These are phyloP conservation scores for Hiodon alosoides DNA, from an alignment of 2,113 vertebrate species.

Conservation along the genomic window DNA sequence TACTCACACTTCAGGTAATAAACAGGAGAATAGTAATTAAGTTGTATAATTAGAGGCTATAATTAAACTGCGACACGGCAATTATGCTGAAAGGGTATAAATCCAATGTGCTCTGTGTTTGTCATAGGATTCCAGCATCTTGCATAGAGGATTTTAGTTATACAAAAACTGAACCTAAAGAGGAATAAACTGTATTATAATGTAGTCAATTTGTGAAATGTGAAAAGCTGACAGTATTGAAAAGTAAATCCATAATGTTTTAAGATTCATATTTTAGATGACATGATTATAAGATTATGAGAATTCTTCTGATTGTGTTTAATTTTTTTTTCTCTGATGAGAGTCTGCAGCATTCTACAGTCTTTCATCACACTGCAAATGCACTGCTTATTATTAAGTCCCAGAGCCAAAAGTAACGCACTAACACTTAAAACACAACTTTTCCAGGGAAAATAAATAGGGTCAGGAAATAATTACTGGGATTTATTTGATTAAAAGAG, in stretches of 20 bases:
- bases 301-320: too few relatives aligned
- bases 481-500: slow-evolving; percentile 14
- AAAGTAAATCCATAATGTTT: too few relatives aligned
- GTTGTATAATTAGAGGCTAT: slow-evolving; percentile 29
- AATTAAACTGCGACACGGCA: slow-evolving; percentile 36
- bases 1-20: slow-evolving; percentile 26
- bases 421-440: too few relatives aligned
- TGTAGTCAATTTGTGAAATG: not conserved
- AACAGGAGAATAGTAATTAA: slow-evolving; percentile 26
- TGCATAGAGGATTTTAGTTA: not conserved
- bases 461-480: slow-evolving; percentile 8
- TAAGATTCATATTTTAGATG: too few relatives aligned
- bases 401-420: too few relatives aligned
- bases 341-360: too few relatives aligned
- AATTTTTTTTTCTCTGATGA: too few relatives aligned
- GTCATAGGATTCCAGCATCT: slow-evolving; percentile 20
- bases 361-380: too few relatives aligned
- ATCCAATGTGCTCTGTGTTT: slow-evolving; percentile 19
- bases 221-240: not conserved
- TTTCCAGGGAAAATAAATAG: slow-evolving; percentile 1
- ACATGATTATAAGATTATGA: too few relatives aligned
- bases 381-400: too few relatives aligned
- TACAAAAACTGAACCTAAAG: slow-evolving; percentile 7
- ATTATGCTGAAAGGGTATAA: slow-evolving; percentile 27
- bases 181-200: not conserved